These are phyloP conservation scores for Astreopora myriophthalma DNA, from an alignment of 64 coral and sea anemone species.

Conservation along the genomic window DNA sequence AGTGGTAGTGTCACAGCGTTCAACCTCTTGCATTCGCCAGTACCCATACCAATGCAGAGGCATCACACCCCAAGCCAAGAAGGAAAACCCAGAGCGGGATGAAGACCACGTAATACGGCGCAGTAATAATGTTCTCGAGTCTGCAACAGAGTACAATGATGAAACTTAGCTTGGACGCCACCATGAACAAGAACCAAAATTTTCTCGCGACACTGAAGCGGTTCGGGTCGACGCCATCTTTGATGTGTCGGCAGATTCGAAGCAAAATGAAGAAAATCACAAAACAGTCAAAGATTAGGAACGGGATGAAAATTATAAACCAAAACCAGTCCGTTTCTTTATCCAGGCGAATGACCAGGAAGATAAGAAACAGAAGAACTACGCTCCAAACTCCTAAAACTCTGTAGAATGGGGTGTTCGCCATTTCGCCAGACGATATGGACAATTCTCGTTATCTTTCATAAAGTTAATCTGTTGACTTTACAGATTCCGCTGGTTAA, in stretches of 20 bases:
- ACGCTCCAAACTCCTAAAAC: conserved; percentile 87
- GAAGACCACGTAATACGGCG: conserved; percentile 84
- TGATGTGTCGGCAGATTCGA: conserved; percentile 70
- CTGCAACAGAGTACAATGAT: conserved; percentile 80
- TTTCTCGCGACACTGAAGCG: conserved; percentile 64
- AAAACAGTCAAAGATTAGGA: conserved; percentile 76
- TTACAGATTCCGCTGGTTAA: conserved; percentile 9
- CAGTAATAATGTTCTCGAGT: conserved; percentile 68
- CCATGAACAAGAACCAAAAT: conserved; percentile 87
- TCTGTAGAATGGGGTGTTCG: conserved; percentile 61
- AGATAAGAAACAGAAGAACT: conserved; percentile 82
- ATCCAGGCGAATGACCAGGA: conserved; percentile 84
- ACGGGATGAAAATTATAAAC: conserved; percentile 94
- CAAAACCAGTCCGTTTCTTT: conserved; percentile 86
- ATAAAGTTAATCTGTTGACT: not conserved
- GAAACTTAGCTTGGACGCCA: conserved; percentile 74
- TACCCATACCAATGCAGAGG: conserved; percentile 61
- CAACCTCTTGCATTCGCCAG: conserved; percentile 37
- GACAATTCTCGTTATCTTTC: not conserved
- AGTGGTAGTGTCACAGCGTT: no score
- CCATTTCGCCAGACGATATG: conserved; percentile 49
- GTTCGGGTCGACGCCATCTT: conserved; percentile 69
- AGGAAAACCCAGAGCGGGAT: conserved; percentile 86
- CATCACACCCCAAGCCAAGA: conserved; percentile 63
- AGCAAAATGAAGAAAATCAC: conserved; percentile 63